A percentile compares a stretch with the other conserved stretches of the same genome.
Evolutionary conservation across 2,888 invertebrate genomes (phyloP).

Genomic region (Scaeva pyrastri): DNA sequence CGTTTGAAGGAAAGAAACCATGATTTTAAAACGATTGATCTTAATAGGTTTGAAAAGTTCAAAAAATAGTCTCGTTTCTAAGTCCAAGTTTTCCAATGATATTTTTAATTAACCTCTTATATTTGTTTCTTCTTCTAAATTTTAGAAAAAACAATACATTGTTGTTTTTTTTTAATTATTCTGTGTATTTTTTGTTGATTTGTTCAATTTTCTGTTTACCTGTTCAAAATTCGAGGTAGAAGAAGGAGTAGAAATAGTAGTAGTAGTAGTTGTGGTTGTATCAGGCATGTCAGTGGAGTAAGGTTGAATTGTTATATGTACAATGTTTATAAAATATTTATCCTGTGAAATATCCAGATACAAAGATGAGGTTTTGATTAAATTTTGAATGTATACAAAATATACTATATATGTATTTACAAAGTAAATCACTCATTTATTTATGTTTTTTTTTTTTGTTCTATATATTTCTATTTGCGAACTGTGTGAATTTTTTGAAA

Average conservation of each 20-base stretch:
- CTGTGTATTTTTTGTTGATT: not conserved
- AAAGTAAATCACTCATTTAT: slow-evolving; percentile 46
- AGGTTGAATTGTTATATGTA: slow-evolving; percentile 82
- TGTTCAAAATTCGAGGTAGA: slow-evolving; percentile 74
- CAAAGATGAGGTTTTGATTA: slow-evolving; percentile 67
- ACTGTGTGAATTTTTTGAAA: not conserved
- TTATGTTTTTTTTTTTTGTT: too few species aligned
- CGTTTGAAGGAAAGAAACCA: too few species aligned
- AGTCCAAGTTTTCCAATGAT: too few species aligned
- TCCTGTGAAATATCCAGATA: slow-evolving; percentile 80
- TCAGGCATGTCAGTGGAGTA: slow-evolving; percentile 76
- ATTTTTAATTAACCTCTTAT: too few species aligned
- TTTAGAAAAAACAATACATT: not conserved
- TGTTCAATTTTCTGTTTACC: slow-evolving; percentile 61
- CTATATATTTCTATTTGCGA: not conserved
- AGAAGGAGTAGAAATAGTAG: slow-evolving; percentile 67
- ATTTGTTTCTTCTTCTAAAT: not conserved
- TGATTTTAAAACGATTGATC: too few species aligned
- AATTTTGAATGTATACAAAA: slow-evolving; percentile 8
- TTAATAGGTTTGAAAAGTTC: too few species aligned
- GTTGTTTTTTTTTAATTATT: slow-evolving; percentile 47
- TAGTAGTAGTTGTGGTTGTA: slow-evolving; percentile 34
- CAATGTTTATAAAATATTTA: slow-evolving; percentile 81
- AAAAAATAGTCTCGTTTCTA: too few species aligned
- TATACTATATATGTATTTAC: not conserved